Evolutionary conservation across 2,888 invertebrate species (phyloP).

Genomic region (Drosophila limbata): DNA sequence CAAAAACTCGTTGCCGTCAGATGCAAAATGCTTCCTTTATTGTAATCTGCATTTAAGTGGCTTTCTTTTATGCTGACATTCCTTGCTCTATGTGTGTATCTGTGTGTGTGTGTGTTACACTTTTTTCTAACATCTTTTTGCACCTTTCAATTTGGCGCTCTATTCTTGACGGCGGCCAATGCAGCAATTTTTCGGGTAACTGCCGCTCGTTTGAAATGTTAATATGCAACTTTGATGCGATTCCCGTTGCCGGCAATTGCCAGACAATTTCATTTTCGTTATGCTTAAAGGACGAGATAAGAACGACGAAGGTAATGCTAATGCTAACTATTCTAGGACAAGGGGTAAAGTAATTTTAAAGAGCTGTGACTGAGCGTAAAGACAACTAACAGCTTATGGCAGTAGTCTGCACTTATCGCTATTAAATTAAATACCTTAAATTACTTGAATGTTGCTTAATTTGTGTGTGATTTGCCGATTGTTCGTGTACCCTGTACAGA

Average conservation of each 20-base stretch:
- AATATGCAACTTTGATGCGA: constrained; percentile 73
- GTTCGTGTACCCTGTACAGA: too few relatives aligned
- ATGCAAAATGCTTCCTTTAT: constrained; percentile 69
- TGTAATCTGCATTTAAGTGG: constrained; percentile 80
- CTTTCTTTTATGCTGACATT: constrained; percentile 69
- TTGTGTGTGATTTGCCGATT: not conserved
- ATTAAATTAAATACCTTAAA: not conserved
- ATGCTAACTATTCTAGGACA: not conserved
- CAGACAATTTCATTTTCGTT: constrained; percentile 73
- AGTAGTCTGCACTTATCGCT: constrained; percentile 5
- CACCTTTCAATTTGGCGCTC: constrained; percentile 73
- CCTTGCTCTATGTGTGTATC: constrained; percentile 9
- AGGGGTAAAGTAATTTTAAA: not conserved
- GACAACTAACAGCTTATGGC: not conserved
- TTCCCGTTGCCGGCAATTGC: constrained; percentile 69
- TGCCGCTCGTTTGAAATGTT: constrained; percentile 78
- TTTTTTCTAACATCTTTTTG: constrained; percentile 30
- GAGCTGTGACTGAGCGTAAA: not conserved
- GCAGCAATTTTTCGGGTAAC: constrained; percentile 72
- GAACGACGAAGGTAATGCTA: constrained; percentile 4
- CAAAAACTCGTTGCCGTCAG: constrained; percentile 64
- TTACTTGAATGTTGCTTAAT: constrained; percentile 1
- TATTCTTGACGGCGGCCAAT: constrained; percentile 62
- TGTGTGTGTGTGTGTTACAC: constrained; percentile 24
- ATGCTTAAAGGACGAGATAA: constrained; percentile 53